Evolutionary conservation across 2,797 vertebrate species (phyloP).

Genomic region (Psittacula derbiana): DNA sequence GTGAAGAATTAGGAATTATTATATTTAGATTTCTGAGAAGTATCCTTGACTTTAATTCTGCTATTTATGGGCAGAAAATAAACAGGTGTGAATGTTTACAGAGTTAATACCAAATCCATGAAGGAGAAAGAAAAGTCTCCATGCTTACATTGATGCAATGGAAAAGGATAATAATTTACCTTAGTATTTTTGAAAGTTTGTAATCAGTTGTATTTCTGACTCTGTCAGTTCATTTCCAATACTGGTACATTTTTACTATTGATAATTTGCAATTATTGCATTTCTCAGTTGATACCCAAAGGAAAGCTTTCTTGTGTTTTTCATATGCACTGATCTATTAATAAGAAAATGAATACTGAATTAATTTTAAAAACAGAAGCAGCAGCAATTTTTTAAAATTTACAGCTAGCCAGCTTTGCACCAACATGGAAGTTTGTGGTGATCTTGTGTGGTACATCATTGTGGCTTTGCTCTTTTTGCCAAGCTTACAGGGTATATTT

Average conservation of each 20-base stretch:
- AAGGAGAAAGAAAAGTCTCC: background rate
- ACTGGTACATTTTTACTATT: background rate
- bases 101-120: background rate
- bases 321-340: background rate
- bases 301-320: background rate
- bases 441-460: background rate
- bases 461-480: conserved; percentile 26
- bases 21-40: background rate
- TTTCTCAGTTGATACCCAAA: background rate
- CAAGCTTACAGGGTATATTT: conserved; percentile 63
- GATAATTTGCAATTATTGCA: background rate
- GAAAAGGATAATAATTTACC: background rate
- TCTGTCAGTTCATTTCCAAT: background rate
- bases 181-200: background rate
- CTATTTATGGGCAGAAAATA: background rate
- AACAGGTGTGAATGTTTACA: background rate
- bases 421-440: background rate
- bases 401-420: background rate
- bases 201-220: background rate
- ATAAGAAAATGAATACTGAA: background rate
- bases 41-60: background rate
- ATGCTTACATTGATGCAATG: background rate
- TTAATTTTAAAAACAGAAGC: background rate
- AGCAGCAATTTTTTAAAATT: background rate
- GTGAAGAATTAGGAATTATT: background rate